These are phyloP conservation scores for Taeniopygia guttata DNA, from an alignment of 2,797 vertebrate species.

Conservation along the genomic window DNA sequence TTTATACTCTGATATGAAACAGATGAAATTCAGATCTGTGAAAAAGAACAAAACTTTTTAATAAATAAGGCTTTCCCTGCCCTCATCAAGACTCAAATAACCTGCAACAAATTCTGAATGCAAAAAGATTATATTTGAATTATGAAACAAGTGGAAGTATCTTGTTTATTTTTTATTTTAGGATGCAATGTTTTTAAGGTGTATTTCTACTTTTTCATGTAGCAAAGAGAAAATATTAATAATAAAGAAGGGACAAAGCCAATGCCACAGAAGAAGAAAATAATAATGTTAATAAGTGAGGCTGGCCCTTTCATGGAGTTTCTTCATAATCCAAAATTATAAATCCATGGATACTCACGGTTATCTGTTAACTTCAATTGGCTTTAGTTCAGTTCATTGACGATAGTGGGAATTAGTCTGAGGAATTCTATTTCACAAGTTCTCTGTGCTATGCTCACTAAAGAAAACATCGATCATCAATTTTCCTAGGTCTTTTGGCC, in stretches of 20 bases:
- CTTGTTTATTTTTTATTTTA: not conserved
- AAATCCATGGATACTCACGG: not conserved
- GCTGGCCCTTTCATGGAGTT: not conserved
- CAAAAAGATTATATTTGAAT: not conserved
- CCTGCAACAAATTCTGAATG: not conserved
- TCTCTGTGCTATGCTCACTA: not conserved
- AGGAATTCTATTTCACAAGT: not conserved
- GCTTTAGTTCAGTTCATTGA: not conserved
- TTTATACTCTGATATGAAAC: not conserved
- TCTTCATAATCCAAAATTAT: not conserved
- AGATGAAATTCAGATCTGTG: not conserved
- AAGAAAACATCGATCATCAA: slow-evolving; percentile 20
- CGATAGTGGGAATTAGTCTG: not conserved
- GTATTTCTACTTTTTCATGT: not conserved
- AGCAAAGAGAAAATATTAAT: not conserved
- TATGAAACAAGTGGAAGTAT: not conserved
- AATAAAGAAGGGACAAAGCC: not conserved
- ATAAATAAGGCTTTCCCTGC: not conserved
- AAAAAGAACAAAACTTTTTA: not conserved
- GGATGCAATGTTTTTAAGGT: not conserved
- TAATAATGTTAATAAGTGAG: not conserved
- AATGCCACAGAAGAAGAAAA: not conserved
- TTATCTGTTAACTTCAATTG: not conserved
- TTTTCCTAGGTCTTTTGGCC: slow-evolving; percentile 39
- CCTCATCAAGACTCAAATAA: not conserved